Conservation (phyloP, 2,113 vertebrate genomes). For the Crocuta crocuta region DNA sequence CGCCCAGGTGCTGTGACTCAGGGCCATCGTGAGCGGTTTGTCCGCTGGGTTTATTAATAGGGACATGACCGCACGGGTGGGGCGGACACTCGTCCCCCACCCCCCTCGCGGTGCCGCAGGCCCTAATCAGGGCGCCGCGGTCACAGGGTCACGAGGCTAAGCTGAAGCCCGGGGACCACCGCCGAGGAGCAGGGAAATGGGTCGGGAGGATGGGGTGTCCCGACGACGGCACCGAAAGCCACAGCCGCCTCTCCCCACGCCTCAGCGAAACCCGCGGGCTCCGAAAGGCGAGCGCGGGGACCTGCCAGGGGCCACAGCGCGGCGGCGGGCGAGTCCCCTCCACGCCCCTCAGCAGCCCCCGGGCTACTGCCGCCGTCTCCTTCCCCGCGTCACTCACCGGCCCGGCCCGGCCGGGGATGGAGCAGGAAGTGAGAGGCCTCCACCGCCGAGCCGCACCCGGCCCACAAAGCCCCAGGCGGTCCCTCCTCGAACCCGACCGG, state of each 20-base stretch:
- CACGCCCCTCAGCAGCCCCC: background rate
- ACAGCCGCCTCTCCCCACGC: background rate
- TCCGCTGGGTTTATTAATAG: background rate
- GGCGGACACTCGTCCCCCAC: background rate
- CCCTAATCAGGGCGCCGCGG: background rate
- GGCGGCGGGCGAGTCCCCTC: background rate
- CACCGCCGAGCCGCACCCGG: background rate
- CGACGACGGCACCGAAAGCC: background rate
- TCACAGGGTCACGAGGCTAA: background rate
- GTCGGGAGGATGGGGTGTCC: background rate
- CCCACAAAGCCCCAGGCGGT: background rate
- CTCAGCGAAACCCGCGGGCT: background rate
- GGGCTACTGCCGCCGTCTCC: background rate
- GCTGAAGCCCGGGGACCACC: background rate
- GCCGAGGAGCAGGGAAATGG: background rate
- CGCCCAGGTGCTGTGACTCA: background rate
- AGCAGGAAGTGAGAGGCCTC: background rate
- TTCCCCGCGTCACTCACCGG: conserved; percentile 26
- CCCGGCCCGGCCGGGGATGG: background rate
- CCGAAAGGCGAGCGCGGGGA: background rate
- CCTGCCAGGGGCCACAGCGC: background rate
- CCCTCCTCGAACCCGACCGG: background rate
- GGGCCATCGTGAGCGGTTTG: background rate
- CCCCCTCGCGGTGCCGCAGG: background rate
- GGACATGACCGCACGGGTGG: background rate